These are phyloP conservation scores for Haliclystus octoradiatus DNA, from an alignment of 30 jellyfish, hydroid and myxozoan species.

Conservation along the genomic window DNA sequence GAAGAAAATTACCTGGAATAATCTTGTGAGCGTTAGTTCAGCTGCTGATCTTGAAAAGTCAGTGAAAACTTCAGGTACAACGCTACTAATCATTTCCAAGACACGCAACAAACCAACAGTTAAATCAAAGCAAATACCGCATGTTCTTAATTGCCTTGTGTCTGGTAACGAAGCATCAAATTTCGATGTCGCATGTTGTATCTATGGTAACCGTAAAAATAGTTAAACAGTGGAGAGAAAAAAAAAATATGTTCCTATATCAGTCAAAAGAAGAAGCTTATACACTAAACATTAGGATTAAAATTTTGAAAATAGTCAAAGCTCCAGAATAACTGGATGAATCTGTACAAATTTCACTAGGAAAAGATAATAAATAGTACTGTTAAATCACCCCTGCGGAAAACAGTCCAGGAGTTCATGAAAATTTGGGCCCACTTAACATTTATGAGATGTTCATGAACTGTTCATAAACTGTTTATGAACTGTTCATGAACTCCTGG, in stretches of 20 bases:
- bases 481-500: too few species aligned
- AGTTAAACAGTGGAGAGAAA: not conserved
- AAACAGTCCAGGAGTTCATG: too few species aligned
- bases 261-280: not conserved
- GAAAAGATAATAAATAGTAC: too few species aligned
- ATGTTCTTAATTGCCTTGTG: slow-evolving; percentile 90
- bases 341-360: too few species aligned
- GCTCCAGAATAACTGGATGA: too few species aligned
- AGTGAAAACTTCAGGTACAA: slow-evolving; percentile 97
- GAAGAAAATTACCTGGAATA: slow-evolving; percentile 74
- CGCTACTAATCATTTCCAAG: slow-evolving; percentile 89
- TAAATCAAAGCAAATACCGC: slow-evolving; percentile 95
- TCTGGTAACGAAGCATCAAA: slow-evolving; percentile 91
- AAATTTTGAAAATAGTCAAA: too few species aligned
- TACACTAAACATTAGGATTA: too few species aligned
- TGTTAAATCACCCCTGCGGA: too few species aligned
- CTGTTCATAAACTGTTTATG: too few species aligned
- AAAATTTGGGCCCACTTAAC: too few species aligned
- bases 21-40: slow-evolving; percentile 83
- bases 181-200: slow-evolving; percentile 97
- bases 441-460: too few species aligned
- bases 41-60: slow-evolving; percentile 86
- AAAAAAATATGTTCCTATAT: not conserved
- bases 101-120: slow-evolving; percentile 96
- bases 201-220: slow-evolving; percentile 18